Percentiles rank a stretch among this genome's conserved stretches.
phyloP scores from a whole-genome alignment of 1,140 invertebrate species.

The Drosophila sucinea region DNA sequence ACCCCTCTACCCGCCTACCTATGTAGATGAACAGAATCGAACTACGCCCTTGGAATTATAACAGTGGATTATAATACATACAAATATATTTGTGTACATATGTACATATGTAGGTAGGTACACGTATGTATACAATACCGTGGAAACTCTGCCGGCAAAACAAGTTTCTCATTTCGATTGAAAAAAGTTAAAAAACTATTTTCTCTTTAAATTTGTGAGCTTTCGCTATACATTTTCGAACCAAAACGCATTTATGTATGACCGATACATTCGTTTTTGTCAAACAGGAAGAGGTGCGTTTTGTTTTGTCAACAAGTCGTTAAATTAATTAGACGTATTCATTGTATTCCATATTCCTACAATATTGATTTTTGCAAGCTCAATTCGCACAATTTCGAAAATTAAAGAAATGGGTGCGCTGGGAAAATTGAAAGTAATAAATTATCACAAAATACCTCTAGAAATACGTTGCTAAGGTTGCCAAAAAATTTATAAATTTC shows the following conservation, averaged over 20 bases:
- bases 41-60: slow-evolving; percentile 16
- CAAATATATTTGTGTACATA: slow-evolving; percentile 4
- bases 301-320: slow-evolving; percentile 41
- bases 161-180: slow-evolving; percentile 10
- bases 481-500: background rate
- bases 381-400: slow-evolving; percentile 28
- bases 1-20: background rate
- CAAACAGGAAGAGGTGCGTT: slow-evolving; percentile 59
- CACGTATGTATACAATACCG: slow-evolving; percentile 15
- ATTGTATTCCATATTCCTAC: slow-evolving; percentile 1
- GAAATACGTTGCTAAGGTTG: background rate
- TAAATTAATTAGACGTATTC: slow-evolving; percentile 64
- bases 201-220: slow-evolving; percentile 26
- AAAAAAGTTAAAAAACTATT: slow-evolving; percentile 27
- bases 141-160: slow-evolving; percentile 10
- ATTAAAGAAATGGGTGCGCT: slow-evolving; percentile 30
- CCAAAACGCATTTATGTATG: slow-evolving; percentile 4
- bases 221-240: slow-evolving; percentile 7
- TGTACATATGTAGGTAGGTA: background rate
- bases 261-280: background rate
- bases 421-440: slow-evolving; percentile 5
- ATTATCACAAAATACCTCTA: background rate
- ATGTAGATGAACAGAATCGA: background rate
- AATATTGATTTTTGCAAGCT: slow-evolving; percentile 31
- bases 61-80: slow-evolving; percentile 20